Conservation (phyloP, 2,888 invertebrate species). For the Resseliella maxima region DNA sequence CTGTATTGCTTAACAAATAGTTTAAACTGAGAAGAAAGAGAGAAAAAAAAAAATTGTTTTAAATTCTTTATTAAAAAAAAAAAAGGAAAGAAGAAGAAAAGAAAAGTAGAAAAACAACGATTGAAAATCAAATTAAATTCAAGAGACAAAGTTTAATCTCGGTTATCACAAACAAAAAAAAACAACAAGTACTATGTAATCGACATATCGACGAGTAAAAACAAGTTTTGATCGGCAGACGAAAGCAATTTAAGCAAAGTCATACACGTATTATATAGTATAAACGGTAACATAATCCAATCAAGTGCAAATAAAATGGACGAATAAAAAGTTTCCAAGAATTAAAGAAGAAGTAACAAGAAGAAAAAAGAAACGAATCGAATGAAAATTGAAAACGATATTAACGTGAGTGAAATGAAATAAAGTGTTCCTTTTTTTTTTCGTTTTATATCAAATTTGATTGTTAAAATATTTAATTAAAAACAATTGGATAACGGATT, state of each 20-base stretch:
- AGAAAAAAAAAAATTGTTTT: too few species aligned
- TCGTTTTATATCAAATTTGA: background rate
- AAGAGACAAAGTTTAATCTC: background rate
- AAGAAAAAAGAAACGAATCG: background rate
- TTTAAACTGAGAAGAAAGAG: background rate
- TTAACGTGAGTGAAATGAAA: slow-evolving; percentile 1
- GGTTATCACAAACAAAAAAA: background rate
- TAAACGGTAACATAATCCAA: slow-evolving; percentile 42
- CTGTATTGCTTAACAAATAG: background rate
- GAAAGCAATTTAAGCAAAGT: slow-evolving; percentile 40
- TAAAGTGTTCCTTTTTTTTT: background rate
- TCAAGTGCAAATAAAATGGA: slow-evolving; percentile 21
- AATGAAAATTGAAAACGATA: background rate
- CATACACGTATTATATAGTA: background rate
- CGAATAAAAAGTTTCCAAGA: slow-evolving; percentile 2
- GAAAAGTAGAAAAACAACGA: too few species aligned
- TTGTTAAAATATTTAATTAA: background rate
- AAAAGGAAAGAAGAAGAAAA: too few species aligned
- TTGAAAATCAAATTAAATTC: too few species aligned
- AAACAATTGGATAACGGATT: background rate
- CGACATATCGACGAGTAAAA: background rate
- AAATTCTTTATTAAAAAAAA: too few species aligned
- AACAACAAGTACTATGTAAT: background rate
- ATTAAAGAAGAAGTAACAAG: too few species aligned
- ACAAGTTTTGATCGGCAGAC: background rate